These are phyloP conservation scores for Capra hircus DNA, from an alignment of 2,113 vertebrate genomes.

Conservation along the genomic window DNA sequence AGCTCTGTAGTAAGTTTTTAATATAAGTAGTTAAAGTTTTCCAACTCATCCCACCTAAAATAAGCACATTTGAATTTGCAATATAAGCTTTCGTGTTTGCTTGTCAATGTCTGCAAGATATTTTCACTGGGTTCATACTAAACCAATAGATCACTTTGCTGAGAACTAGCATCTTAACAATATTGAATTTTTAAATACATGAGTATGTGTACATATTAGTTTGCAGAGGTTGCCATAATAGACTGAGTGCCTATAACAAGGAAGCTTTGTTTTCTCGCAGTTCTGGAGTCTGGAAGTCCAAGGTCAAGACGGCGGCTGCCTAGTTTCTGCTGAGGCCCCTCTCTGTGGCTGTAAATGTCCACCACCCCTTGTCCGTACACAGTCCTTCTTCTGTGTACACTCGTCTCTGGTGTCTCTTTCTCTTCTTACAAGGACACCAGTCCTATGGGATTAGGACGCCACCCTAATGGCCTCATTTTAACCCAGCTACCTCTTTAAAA, in stretches of 20 bases:
- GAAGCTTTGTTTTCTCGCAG: background rate
- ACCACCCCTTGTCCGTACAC: too few relatives aligned
- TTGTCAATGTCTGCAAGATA: background rate
- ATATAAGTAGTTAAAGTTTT: background rate
- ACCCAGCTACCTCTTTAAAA: background rate
- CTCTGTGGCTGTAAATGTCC: background rate
- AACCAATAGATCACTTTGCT: background rate
- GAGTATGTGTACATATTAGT: background rate
- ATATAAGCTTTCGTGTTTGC: background rate
- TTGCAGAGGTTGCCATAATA: background rate
- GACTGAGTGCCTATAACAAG: background rate
- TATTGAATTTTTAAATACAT: background rate
- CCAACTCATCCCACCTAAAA: background rate
- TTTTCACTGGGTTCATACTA: background rate
- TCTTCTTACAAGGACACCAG: background rate
- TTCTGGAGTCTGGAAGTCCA: too few relatives aligned
- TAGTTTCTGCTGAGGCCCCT: background rate
- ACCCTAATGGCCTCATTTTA: background rate
- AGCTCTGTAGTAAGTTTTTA: background rate
- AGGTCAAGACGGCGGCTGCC: background rate
- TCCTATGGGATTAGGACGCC: background rate
- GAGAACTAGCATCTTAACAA: background rate
- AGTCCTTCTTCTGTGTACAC: background rate
- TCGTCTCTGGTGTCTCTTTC: background rate
- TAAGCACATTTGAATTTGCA: background rate